Evolutionary conservation across 2,797 vertebrate genomes (phyloP).

Genomic region (Gymnoscopelus microlampas): DNA sequence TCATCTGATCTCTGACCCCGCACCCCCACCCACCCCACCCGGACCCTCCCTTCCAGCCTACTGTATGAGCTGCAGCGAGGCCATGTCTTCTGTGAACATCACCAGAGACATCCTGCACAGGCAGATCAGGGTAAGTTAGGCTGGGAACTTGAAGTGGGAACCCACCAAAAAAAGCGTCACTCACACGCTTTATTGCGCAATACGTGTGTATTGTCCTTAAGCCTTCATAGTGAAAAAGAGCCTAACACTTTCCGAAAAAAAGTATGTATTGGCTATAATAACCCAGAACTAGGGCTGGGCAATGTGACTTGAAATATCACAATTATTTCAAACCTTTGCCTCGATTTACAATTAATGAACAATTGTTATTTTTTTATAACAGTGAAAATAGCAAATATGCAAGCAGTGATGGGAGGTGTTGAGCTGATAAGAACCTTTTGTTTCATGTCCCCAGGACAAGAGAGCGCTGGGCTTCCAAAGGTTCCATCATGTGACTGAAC

Average conservation of each 20-base stretch:
- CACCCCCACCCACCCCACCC: slow-evolving; percentile 1
- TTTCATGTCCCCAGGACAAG: slow-evolving; percentile 85
- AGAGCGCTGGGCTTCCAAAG: slow-evolving; percentile 90
- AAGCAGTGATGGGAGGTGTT: neutral
- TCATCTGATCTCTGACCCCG: slow-evolving; percentile 64
- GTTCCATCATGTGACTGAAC: slow-evolving; percentile 93
- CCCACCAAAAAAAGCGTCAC: too few relatives aligned
- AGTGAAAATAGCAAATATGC: neutral
- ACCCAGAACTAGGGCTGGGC: too few relatives aligned
- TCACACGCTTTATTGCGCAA: too few relatives aligned
- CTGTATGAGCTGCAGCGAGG: slow-evolving; percentile 72
- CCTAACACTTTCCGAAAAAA: too few relatives aligned
- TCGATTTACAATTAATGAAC: too few relatives aligned
- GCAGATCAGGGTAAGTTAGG: slow-evolving; percentile 82
- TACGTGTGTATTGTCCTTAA: too few relatives aligned
- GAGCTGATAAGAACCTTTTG: neutral
- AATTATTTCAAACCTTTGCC: too few relatives aligned
- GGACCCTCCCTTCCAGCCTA: slow-evolving; percentile 48
- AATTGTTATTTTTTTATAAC: too few relatives aligned
- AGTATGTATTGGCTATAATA: too few relatives aligned
- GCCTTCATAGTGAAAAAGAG: too few relatives aligned
- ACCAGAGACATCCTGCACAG: slow-evolving; percentile 91
- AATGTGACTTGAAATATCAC: too few relatives aligned
- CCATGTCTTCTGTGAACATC: slow-evolving; percentile 94
- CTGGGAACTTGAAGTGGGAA: neutral